These are phyloP conservation scores for Abramis brama DNA, from an alignment of 2,113 vertebrate genomes.

Conservation along the genomic window DNA sequence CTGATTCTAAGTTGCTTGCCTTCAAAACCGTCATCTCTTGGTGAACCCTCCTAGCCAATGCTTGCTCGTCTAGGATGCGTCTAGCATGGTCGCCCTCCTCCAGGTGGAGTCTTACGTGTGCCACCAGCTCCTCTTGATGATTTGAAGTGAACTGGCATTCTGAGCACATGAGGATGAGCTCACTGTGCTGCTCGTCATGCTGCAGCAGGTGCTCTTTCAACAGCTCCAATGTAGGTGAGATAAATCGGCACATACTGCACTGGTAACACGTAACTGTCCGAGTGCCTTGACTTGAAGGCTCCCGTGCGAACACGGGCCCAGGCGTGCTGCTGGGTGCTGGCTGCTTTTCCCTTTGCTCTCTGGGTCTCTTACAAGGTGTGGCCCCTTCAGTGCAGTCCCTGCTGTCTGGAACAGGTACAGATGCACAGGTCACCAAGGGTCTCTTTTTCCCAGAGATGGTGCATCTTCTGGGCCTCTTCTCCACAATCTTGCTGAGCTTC, in stretches of 20 bases:
- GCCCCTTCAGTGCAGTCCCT: slow-evolving; percentile 66
- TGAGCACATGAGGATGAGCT: slow-evolving; percentile 92
- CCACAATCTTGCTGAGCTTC: slow-evolving; percentile 95
- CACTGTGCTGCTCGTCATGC: slow-evolving; percentile 89
- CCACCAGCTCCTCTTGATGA: slow-evolving; percentile 88
- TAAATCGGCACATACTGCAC: slow-evolving; percentile 90
- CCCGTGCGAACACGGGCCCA: background rate
- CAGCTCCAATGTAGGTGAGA: slow-evolving; percentile 82
- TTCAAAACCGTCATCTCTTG: slow-evolving; percentile 38
- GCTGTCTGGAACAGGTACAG: slow-evolving; percentile 54
- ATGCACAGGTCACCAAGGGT: slow-evolving; percentile 64
- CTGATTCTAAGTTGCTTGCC: background rate
- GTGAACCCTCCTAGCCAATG: slow-evolving; percentile 52
- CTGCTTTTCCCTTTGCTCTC: slow-evolving; percentile 64
- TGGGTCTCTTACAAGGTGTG: slow-evolving; percentile 74
- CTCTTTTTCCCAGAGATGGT: slow-evolving; percentile 85
- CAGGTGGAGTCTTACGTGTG: slow-evolving; percentile 83
- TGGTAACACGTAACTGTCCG: slow-evolving; percentile 88
- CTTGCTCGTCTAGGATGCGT: background rate
- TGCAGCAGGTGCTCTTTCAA: slow-evolving; percentile 90
- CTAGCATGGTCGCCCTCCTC: slow-evolving; percentile 59
- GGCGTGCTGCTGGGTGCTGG: slow-evolving; percentile 39
- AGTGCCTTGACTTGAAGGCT: slow-evolving; percentile 55
- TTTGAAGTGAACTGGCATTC: slow-evolving; percentile 87
- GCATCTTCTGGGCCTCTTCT: slow-evolving; percentile 86